Evolutionary conservation across 2,113 vertebrate genomes (phyloP).

Genomic region (Amia ocellicauda): DNA sequence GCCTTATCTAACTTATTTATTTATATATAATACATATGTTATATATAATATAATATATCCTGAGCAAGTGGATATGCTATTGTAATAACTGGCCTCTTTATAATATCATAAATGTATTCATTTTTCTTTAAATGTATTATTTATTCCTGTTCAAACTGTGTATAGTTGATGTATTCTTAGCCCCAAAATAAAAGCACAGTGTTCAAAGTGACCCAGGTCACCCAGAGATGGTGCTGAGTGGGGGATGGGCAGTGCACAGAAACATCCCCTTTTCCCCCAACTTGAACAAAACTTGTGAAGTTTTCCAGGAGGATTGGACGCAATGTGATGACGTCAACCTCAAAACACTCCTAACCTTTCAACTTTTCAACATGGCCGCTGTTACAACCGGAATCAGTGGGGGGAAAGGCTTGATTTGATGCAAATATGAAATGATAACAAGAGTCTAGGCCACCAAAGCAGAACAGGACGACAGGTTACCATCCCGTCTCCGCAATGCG

Average conservation of each 20-base stretch:
- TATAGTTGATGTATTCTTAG: no score
- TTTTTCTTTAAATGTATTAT: no score
- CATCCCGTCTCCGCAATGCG: not conserved
- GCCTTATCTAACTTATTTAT: no score
- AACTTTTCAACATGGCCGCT: slow-evolving; percentile 4
- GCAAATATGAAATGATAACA: not conserved
- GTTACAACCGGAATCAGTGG: not conserved
- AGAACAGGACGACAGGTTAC: not conserved
- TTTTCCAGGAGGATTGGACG: not conserved
- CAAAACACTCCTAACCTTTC: not conserved
- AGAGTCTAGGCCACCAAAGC: not conserved
- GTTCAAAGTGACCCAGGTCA: not conserved
- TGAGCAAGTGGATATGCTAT: no score
- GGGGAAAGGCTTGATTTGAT: slow-evolving; percentile 2
- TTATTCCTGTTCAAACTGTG: no score
- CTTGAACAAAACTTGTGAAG: not conserved
- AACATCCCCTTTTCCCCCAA: not conserved
- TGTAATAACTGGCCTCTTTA: no score
- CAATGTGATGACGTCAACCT: slow-evolving; percentile 22
- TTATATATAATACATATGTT: not conserved
- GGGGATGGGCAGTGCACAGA: not conserved
- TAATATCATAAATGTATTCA: no score
- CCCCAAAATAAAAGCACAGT: no score
- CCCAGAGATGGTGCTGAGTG: not conserved
- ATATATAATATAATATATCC: no score